phyloP scores from a whole-genome alignment of 2,113 vertebrate species.

The Pseudorectes ferrugineus region DNA sequence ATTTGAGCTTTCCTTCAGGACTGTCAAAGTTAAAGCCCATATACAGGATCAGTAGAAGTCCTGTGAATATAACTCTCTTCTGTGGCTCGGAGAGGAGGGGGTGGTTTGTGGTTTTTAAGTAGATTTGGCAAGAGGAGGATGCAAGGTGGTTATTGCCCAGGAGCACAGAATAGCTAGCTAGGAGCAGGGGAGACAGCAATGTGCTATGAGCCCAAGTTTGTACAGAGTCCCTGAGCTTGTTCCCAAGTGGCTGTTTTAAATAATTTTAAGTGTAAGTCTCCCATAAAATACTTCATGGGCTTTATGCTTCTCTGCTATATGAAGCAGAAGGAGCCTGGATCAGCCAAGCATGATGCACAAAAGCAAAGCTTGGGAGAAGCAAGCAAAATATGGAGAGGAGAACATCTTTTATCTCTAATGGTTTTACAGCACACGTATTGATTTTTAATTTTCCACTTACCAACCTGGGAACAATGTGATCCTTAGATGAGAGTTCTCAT shows the following conservation, averaged over 20 bases:
- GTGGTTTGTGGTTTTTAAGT: not conserved
- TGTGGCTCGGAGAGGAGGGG: not conserved
- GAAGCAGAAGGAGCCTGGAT: not conserved
- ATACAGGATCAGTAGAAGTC: not conserved
- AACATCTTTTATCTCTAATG: not conserved
- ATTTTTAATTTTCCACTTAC: conserved; percentile 13
- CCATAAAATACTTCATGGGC: not conserved
- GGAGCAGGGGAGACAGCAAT: not conserved
- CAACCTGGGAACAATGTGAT: not conserved
- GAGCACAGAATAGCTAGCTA: not conserved
- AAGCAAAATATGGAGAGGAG: not conserved
- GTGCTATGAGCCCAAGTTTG: not conserved
- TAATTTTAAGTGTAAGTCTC: not conserved
- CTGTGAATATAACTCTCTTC: not conserved
- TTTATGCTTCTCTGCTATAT: not conserved
- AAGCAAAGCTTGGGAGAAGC: not conserved
- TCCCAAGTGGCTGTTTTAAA: not conserved
- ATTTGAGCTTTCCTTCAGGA: not conserved
- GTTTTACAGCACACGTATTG: not conserved
- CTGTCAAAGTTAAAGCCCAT: not conserved
- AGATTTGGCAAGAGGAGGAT: not conserved
- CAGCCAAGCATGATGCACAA: not conserved
- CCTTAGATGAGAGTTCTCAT: not conserved
- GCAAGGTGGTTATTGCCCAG: not conserved
- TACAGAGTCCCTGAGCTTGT: not conserved